phyloP scores from a whole-genome alignment of 2,113 vertebrate species.

The Nycticryphes semicollaris region DNA sequence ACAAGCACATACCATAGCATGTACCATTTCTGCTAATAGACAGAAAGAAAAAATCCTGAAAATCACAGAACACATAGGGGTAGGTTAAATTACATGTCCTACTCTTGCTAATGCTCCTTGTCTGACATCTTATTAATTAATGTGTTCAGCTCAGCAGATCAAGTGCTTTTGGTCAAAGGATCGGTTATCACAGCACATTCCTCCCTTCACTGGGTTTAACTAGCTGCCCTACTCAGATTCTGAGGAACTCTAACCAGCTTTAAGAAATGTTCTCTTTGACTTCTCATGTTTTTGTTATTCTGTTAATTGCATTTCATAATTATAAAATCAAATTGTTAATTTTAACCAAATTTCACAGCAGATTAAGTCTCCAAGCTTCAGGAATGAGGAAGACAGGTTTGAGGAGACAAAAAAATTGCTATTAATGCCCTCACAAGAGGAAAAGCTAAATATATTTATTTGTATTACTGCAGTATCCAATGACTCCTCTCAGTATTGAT shows the following conservation, averaged over 20 bases:
- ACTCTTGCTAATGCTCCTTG: background rate
- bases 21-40: background rate
- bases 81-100: background rate
- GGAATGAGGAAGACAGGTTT: background rate
- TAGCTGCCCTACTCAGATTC: background rate
- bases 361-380: background rate
- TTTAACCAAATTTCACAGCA: background rate
- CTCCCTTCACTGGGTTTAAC: background rate
- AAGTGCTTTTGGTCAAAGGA: background rate
- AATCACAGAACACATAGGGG: background rate
- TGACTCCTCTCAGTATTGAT: background rate
- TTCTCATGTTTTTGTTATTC: background rate
- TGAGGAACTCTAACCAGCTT: background rate
- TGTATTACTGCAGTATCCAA: background rate
- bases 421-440: background rate
- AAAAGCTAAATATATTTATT: background rate
- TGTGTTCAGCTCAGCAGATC: background rate
- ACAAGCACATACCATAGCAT: background rate
- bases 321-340: background rate
- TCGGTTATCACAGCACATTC: background rate
- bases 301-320: background rate
- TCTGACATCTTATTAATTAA: slow-evolving; percentile 1
- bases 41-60: background rate
- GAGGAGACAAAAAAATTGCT: background rate
- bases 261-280: background rate